A percentile compares a stretch with the other conserved stretches of the same genome.
These are phyloP conservation scores for Heliconius cydno DNA, from an alignment of 2,888 invertebrate species.

Conservation along the genomic window DNA sequence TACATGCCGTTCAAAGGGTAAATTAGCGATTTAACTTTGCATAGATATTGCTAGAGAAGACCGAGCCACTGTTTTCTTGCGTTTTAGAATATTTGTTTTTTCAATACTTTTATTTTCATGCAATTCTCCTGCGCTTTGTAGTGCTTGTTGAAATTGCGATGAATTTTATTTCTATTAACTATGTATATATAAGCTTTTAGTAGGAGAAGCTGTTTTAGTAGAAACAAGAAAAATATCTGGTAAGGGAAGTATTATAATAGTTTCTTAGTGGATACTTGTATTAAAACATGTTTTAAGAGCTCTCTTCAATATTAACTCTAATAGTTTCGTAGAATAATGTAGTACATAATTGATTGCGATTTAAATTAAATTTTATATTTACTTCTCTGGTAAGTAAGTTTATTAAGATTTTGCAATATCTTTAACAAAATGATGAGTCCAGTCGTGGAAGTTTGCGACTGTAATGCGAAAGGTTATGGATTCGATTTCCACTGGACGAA, in stretches of 20 bases:
- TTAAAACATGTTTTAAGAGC: not conserved
- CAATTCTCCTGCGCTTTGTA: slow-evolving; percentile 13
- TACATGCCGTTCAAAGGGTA: slow-evolving; percentile 45
- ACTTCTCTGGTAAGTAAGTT: not conserved
- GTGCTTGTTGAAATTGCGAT: slow-evolving; percentile 24
- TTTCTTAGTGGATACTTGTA: not conserved
- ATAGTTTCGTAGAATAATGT: not conserved
- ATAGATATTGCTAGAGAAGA: slow-evolving; percentile 43
- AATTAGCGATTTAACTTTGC: slow-evolving; percentile 48
- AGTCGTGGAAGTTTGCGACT: too few species aligned
- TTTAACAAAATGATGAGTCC: too few species aligned
- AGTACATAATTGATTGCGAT: not conserved
- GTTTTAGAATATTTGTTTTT: slow-evolving; percentile 37
- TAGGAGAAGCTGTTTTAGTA: not conserved
- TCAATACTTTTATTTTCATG: slow-evolving; percentile 32
- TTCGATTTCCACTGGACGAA: too few species aligned
- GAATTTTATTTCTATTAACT: slow-evolving; percentile 22
- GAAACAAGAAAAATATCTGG: not conserved
- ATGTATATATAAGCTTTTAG: slow-evolving; percentile 15
- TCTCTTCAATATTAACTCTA: not conserved
- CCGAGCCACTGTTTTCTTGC: slow-evolving; percentile 37
- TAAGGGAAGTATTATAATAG: not conserved
- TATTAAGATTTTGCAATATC: too few species aligned
- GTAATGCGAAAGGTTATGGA: too few species aligned
- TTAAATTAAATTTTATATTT: not conserved